Conservation (phyloP, 2,113 vertebrate genomes). For the Psittacara wagleri region DNA sequence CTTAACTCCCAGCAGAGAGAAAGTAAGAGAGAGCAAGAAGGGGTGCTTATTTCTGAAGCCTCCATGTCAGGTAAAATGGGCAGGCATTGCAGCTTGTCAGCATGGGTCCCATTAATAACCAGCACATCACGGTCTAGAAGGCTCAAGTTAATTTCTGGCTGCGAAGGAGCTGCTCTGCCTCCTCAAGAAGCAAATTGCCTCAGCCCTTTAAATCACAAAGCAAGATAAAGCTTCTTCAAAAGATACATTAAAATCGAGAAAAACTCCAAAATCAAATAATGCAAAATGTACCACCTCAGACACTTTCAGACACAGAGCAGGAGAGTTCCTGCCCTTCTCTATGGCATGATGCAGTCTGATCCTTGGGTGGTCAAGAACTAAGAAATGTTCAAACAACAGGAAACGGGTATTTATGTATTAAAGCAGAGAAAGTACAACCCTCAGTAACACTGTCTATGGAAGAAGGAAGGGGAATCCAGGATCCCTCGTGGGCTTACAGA, state of each 20-base stretch:
- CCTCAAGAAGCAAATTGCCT: not conserved
- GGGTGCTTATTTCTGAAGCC: not conserved
- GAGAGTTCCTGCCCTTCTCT: not conserved
- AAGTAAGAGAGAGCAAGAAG: not conserved
- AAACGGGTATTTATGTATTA: not conserved
- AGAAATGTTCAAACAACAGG: not conserved
- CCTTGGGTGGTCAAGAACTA: not conserved
- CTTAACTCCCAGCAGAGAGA: not conserved
- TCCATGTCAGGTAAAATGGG: not conserved
- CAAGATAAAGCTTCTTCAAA: not conserved
- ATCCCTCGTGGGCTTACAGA: not conserved
- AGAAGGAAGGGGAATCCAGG: not conserved
- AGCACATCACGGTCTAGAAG: not conserved
- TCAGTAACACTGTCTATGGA: not conserved
- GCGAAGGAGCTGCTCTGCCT: not conserved
- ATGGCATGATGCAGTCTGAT: rapidly evolving
- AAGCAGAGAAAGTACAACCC: not conserved
- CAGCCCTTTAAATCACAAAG: not conserved
- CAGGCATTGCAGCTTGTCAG: not conserved
- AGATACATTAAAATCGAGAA: not conserved
- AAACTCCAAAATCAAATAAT: not conserved
- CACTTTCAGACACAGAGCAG: not conserved
- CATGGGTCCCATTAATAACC: not conserved
- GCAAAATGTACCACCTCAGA: not conserved
- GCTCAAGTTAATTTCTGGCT: not conserved